A percentile compares a stretch with the other conserved stretches of the same genome.
Evolutionary conservation across 92 coral and sea anemone genomes (phyloP).

Genomic region (Porites lobata): DNA sequence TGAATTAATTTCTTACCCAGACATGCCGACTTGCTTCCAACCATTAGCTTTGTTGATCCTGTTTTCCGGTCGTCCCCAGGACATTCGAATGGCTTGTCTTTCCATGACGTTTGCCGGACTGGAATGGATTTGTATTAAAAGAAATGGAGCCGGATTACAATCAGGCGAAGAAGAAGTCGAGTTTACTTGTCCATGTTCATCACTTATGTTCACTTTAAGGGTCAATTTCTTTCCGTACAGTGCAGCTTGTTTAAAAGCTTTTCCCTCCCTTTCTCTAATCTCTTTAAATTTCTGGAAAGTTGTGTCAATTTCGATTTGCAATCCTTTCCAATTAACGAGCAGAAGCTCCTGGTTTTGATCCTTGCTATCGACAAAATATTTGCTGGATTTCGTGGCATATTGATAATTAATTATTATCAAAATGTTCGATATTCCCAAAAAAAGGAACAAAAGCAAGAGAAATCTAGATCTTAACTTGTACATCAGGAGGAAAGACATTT

Average conservation of each 20-base stretch:
- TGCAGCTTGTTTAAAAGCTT: slow-evolving; percentile 6
- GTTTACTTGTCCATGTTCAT: not conserved
- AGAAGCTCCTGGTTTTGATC: not conserved
- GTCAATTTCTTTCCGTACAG: not conserved
- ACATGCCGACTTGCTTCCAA: not conserved
- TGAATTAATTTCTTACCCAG: not conserved
- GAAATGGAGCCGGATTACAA: slow-evolving; percentile 61
- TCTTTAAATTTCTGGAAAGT: slow-evolving; percentile 9
- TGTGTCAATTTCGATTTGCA: slow-evolving; percentile 19
- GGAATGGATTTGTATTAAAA: slow-evolving; percentile 79
- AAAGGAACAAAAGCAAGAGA: not conserved
- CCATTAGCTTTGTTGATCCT: slow-evolving; percentile 47
- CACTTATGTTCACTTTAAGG: not conserved
- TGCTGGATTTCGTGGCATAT: not conserved
- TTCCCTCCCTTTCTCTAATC: not conserved
- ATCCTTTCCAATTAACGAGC: not conserved
- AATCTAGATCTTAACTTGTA: not conserved
- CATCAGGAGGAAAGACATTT: not conserved
- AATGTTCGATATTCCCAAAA: slow-evolving; percentile 1
- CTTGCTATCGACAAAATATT: too few relatives aligned
- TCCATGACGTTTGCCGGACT: slow-evolving; percentile 67
- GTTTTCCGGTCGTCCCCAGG: slow-evolving; percentile 83
- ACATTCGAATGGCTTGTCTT: slow-evolving; percentile 83
- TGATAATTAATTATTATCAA: not conserved
- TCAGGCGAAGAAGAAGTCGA: slow-evolving; percentile 1